A percentile compares a stretch with the other conserved stretches of the same genome.
Evolutionary conservation across 1,140 invertebrate genomes (phyloP).

Genomic region (Anadara kagoshimensis): DNA sequence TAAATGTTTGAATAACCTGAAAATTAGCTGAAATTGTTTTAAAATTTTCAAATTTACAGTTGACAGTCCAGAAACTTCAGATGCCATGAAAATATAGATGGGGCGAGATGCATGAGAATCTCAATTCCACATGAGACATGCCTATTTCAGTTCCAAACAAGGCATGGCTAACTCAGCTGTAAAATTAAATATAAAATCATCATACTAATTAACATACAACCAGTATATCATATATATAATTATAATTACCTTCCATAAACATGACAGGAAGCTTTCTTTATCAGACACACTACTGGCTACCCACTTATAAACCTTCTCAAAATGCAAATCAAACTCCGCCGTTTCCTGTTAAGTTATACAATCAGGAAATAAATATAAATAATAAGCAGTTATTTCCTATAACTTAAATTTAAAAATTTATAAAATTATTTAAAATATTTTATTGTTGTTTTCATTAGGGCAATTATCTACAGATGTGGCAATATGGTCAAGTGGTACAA

Average conservation of each 20-base stretch:
- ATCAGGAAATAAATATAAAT: conserved; percentile 15
- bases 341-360: conserved; percentile 76
- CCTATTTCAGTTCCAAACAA: not conserved
- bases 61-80: too few species aligned
- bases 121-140: too few species aligned
- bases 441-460: not conserved
- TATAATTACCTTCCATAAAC: conserved; percentile 78
- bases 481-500: too few species aligned
- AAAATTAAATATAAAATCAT: too few species aligned
- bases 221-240: not conserved
- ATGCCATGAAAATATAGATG: too few species aligned
- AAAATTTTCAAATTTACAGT: too few species aligned
- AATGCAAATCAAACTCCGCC: conserved; percentile 88
- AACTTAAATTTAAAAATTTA: not conserved
- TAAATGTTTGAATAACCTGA: too few species aligned
- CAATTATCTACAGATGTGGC: too few species aligned
- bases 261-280: conserved; percentile 80
- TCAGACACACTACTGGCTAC: conserved; percentile 85
- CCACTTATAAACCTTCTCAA: conserved; percentile 93
- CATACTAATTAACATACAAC: too few species aligned
- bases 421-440: not conserved
- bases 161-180: not conserved
- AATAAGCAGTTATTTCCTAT: not conserved
- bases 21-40: too few species aligned
- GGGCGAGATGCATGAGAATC: too few species aligned